Percentiles rank a stretch among this genome's conserved stretches.
phyloP scores from a whole-genome alignment of 2,888 invertebrate species.

The Priapulus caudatus region DNA sequence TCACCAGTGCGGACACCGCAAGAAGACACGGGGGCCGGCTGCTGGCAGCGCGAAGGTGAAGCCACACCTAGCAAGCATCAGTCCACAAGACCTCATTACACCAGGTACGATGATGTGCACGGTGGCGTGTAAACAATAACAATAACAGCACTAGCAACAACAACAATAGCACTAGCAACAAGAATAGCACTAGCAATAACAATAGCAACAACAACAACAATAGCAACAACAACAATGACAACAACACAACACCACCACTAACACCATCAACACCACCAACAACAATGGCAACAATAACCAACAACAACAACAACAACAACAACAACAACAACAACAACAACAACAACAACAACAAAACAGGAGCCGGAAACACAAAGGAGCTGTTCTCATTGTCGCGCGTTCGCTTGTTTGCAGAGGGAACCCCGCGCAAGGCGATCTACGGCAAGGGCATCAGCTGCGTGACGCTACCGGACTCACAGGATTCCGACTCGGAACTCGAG shows the following conservation, averaged over 20 bases:
- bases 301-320: slow-evolving; percentile 11
- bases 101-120: slow-evolving; percentile 5
- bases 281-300: no score
- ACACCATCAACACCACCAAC: no score
- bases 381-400: neutral
- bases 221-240: no score
- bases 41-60: slow-evolving; percentile 28
- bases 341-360: slow-evolving; percentile 23
- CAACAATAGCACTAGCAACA: no score
- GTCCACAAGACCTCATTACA: slow-evolving; percentile 5
- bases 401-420: slow-evolving; percentile 17
- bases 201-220: no score
- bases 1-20: slow-evolving; percentile 25
- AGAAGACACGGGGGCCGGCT: no score
- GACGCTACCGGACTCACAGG: neutral
- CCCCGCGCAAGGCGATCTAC: no score
- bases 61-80: slow-evolving; percentile 21
- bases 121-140: no score
- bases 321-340: slow-evolving; percentile 15
- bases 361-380: slow-evolving; percentile 22
- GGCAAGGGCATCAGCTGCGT: slow-evolving; percentile 22
- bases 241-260: no score
- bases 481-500: neutral
- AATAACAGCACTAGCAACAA: no score
- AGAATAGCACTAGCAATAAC: no score